Conservation (phyloP, 2,888 invertebrate species). For the Drosophila longiperda region DNA sequence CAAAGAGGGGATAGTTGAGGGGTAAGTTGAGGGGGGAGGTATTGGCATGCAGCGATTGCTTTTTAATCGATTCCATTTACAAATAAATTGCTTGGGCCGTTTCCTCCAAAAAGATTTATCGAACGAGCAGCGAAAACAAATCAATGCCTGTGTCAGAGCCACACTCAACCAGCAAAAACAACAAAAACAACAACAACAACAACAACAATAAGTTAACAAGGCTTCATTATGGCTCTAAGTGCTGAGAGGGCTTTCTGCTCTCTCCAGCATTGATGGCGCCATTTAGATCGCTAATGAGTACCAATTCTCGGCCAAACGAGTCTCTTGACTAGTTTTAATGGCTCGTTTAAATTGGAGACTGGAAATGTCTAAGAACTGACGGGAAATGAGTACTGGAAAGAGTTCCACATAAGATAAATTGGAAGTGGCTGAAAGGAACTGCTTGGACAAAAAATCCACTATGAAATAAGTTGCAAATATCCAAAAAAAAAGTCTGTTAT, state of each 20-base stretch:
- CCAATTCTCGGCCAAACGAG: not conserved
- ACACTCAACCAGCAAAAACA: conserved; percentile 7
- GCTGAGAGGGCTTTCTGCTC: conserved; percentile 18
- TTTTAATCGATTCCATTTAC: conserved; percentile 85
- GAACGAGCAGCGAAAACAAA: conserved; percentile 48
- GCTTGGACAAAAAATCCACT: not conserved
- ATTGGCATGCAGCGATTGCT: conserved; percentile 82
- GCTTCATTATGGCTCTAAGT: conserved; percentile 58
- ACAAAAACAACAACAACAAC: not conserved
- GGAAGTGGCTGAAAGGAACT: not conserved
- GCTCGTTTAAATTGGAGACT: not conserved
- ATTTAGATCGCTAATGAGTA: conserved; percentile 25
- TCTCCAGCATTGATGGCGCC: conserved; percentile 5
- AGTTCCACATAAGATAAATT: not conserved
- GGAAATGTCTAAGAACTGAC: not conserved
- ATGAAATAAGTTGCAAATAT: not conserved
- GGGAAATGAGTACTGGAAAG: not conserved
- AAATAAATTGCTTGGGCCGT: conserved; percentile 84
- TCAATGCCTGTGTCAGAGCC: conserved; percentile 40
- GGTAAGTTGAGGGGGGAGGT: conserved; percentile 8
- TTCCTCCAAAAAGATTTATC: conserved; percentile 67
- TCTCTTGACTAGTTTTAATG: not conserved
- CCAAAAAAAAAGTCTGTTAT: not conserved
- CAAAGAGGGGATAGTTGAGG: conserved; percentile 20
- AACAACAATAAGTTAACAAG: conserved; percentile 14